Evolutionary conservation across 2,888 invertebrate species (phyloP).

Genomic region (Pandemis heparana): DNA sequence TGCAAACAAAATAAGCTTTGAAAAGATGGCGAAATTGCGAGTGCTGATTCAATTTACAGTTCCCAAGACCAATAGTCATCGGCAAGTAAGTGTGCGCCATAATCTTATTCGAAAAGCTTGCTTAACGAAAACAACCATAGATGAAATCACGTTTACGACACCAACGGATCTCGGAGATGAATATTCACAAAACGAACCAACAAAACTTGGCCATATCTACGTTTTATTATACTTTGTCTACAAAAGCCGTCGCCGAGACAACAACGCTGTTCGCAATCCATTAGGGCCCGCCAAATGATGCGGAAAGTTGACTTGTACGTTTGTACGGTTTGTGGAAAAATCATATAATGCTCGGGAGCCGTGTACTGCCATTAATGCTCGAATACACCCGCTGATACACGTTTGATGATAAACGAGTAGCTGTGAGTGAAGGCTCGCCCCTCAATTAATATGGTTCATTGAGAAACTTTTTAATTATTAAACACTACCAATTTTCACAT

Average conservation of each 20-base stretch:
- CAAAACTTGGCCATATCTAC: constrained; percentile 56
- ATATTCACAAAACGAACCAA: constrained; percentile 7
- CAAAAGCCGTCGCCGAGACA: constrained; percentile 75
- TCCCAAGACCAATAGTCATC: constrained; percentile 5
- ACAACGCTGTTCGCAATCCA: constrained; percentile 77
- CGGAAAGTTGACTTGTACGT: constrained; percentile 75
- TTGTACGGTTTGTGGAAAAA: constrained; percentile 57
- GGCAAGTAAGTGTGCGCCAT: constrained; percentile 2
- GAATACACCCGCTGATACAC: constrained; percentile 58
- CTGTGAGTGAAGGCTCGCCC: neutral
- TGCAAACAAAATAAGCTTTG: constrained; percentile 30
- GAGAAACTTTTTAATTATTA: constrained; percentile 41
- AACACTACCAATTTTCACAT: constrained; percentile 7
- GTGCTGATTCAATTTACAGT: constrained; percentile 20
- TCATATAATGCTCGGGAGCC: constrained; percentile 55
- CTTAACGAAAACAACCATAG: constrained; percentile 17
- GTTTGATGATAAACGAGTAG: constrained; percentile 61
- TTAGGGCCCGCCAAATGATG: constrained; percentile 79
- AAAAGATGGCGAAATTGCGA: constrained; percentile 27
- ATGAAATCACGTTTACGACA: constrained; percentile 15
- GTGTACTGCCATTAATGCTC: constrained; percentile 57
- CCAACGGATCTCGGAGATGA: constrained; percentile 8
- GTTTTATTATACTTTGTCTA: constrained; percentile 61
- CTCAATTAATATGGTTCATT: constrained; percentile 18
- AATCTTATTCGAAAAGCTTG: constrained; percentile 1